phyloP scores from a whole-genome alignment of 2,888 invertebrate species.

The Drosophila villosipedis region DNA sequence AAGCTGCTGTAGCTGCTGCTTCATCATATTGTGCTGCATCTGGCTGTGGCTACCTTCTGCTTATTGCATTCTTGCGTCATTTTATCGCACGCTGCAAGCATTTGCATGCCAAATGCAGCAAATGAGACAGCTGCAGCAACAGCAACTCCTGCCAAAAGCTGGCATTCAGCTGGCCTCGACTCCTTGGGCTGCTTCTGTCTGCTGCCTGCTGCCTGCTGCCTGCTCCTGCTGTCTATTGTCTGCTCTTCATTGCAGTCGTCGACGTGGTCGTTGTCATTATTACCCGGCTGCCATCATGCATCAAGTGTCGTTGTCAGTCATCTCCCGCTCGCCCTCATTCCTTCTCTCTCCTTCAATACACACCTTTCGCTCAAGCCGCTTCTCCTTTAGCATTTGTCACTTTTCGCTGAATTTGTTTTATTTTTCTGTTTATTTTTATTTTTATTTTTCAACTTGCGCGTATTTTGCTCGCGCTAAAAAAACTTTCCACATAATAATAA shows the following conservation, averaged over 20 bases:
- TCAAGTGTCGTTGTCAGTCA: slow-evolving; percentile 76
- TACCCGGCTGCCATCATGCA: slow-evolving; percentile 80
- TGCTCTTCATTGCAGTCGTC: slow-evolving; percentile 60
- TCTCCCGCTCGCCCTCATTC: background rate
- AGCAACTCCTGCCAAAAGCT: slow-evolving; percentile 23
- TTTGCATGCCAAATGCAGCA: slow-evolving; percentile 75
- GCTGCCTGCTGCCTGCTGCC: slow-evolving; percentile 32
- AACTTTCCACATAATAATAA: slow-evolving; percentile 78
- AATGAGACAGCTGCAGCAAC: slow-evolving; percentile 52
- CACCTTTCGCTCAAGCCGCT: slow-evolving; percentile 14
- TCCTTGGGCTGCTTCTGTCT: slow-evolving; percentile 39
- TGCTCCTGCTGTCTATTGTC: slow-evolving; percentile 27
- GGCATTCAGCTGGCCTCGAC: slow-evolving; percentile 43
- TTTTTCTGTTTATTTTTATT: slow-evolving; percentile 25
- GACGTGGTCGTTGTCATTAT: slow-evolving; percentile 71
- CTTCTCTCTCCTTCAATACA: slow-evolving; percentile 5
- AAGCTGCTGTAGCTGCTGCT: slow-evolving; percentile 22
- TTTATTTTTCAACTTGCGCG: slow-evolving; percentile 12
- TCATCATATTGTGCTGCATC: slow-evolving; percentile 32
- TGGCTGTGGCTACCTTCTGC: slow-evolving; percentile 65
- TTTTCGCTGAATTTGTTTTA: slow-evolving; percentile 61
- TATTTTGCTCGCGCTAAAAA: slow-evolving; percentile 46
- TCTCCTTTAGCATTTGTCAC: slow-evolving; percentile 51
- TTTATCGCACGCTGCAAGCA: slow-evolving; percentile 75
- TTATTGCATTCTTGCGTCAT: slow-evolving; percentile 56